phyloP scores from a whole-genome alignment of 2,888 invertebrate species.

The Nycteola revayana region DNA sequence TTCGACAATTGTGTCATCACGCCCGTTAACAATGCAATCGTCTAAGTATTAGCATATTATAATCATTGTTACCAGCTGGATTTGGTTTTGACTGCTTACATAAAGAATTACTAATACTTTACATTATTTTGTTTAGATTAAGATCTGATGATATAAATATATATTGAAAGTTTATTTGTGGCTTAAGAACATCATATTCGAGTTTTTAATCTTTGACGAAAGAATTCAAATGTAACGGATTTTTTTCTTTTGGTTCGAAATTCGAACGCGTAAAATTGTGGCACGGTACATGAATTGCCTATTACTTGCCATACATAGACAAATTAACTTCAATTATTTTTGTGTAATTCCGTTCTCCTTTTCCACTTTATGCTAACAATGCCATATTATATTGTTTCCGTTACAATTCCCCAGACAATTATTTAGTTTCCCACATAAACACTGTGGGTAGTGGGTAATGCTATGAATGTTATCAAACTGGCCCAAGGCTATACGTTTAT shows the following conservation, averaged over 20 bases:
- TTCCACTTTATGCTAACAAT: too few relatives aligned
- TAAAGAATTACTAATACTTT: constrained; percentile 11
- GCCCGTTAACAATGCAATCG: constrained; percentile 35
- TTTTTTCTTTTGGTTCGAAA: too few relatives aligned
- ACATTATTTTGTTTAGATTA: constrained; percentile 21
- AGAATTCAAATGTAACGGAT: too few relatives aligned
- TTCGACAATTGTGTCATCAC: constrained; percentile 42
- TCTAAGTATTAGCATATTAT: constrained; percentile 58
- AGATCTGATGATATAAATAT: constrained; percentile 6
- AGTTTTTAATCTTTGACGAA: too few relatives aligned
- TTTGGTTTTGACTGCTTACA: constrained; percentile 3
- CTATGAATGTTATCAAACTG: constrained; percentile 41
- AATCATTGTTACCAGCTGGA: constrained; percentile 44
- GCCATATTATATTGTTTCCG: constrained; percentile 20
- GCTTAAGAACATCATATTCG: too few relatives aligned
- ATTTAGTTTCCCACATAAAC: constrained; percentile 32
- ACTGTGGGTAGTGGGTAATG: constrained; percentile 12
- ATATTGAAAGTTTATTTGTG: too few relatives aligned
- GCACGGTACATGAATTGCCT: too few relatives aligned
- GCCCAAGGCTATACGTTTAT: constrained; percentile 44
- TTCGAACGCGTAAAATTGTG: too few relatives aligned
- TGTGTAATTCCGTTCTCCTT: too few relatives aligned
- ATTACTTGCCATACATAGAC: too few relatives aligned
- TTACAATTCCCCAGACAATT: too few relatives aligned
- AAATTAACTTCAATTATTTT: too few relatives aligned